Evolutionary conservation across 2,888 invertebrate species (phyloP).

Genomic region (Unio pictorum): DNA sequence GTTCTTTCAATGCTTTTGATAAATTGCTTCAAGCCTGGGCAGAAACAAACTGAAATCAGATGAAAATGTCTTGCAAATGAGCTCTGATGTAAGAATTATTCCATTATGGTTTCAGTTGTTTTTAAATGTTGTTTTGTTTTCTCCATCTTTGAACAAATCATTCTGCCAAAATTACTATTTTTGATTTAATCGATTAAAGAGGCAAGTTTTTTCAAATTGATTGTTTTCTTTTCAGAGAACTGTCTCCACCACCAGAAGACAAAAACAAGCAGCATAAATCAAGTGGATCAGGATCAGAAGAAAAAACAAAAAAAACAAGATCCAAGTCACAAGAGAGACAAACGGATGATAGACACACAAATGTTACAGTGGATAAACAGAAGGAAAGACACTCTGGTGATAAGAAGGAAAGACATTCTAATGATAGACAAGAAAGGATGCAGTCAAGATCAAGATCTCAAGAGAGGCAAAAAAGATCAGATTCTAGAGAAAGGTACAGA

Average conservation of each 20-base stretch:
- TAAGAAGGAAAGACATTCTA: conserved; percentile 3
- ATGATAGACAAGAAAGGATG: conserved; percentile 2
- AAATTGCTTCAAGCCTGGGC: too few species aligned
- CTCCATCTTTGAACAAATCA: too few species aligned
- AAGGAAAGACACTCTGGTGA: not conserved
- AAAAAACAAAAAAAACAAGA: conserved; percentile 7
- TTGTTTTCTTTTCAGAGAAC: conserved; percentile 1
- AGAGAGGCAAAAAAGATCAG: conserved; percentile 6
- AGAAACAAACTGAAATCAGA: too few species aligned
- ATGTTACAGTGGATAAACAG: too few species aligned
- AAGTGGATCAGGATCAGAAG: conserved; percentile 23
- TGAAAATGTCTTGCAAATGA: too few species aligned
- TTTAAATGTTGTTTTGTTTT: too few species aligned
- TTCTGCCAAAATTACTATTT: too few species aligned
- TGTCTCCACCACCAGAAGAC: conserved; percentile 3
- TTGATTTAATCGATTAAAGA: too few species aligned
- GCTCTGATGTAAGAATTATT: too few species aligned
- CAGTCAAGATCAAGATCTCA: conserved; percentile 42
- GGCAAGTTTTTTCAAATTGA: too few species aligned
- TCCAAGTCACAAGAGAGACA: conserved; percentile 4
- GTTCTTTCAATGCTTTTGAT: too few species aligned
- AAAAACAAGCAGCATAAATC: not conserved
- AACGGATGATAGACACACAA: not conserved
- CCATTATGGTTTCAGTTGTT: too few species aligned
- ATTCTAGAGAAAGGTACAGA: conserved; percentile 5